phyloP scores from a whole-genome alignment of 2,113 vertebrate genomes.

The Menura novaehollandiae region DNA sequence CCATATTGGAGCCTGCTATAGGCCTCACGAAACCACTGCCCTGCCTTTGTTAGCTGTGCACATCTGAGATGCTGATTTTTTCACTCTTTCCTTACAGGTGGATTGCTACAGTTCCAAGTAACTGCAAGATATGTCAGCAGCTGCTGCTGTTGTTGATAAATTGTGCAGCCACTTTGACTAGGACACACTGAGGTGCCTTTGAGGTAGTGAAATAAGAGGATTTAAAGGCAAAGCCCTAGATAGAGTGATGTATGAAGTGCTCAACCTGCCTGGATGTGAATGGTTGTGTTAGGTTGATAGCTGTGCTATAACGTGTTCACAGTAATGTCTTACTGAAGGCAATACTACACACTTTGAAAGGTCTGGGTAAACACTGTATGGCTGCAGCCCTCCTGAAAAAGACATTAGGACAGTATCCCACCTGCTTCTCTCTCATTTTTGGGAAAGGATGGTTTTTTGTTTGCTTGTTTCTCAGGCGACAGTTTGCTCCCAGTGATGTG shows the following conservation, averaged over 20 bases:
- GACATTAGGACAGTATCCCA: neutral
- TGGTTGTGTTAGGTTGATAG: neutral
- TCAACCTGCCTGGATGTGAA: neutral
- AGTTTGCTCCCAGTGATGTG: neutral
- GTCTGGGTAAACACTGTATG: neutral
- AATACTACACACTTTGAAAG: neutral
- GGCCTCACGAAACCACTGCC: neutral
- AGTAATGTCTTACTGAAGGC: neutral
- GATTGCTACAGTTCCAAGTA: neutral
- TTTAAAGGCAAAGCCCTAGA: neutral
- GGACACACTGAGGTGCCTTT: constrained; percentile 6
- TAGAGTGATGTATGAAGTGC: neutral
- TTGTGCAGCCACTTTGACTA: neutral
- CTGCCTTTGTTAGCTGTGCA: neutral
- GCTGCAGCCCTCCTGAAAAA: neutral
- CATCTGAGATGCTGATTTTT: neutral
- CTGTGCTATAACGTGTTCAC: neutral
- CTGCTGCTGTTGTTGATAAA: constrained; percentile 32
- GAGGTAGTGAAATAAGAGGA: neutral
- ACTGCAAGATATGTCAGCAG: neutral
- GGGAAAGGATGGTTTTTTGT: neutral
- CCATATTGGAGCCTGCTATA: neutral
- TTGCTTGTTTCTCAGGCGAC: neutral
- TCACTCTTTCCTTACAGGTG: neutral
- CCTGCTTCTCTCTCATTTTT: neutral